Base-by-base conservation (phyloP, 64 coral and sea anemone genomes). In the Trachythela sp. region DNA sequence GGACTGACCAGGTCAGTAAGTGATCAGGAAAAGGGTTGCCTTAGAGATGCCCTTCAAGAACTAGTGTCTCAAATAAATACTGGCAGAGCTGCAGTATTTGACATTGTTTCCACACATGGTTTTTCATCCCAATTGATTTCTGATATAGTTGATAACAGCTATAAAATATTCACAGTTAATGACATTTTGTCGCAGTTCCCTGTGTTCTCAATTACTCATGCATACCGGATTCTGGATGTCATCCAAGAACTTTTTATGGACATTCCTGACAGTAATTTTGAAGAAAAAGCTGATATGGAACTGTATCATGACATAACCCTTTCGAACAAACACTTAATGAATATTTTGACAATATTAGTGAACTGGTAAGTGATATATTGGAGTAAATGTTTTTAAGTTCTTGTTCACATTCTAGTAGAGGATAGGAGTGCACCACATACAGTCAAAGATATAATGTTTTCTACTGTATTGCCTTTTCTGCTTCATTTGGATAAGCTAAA, bases 101-200 rank as follows among this genome's bases (percentile, higher is more conserved):
- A 36, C 9, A n/a, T 48, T 51, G 40, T n/a, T 24, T 37, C 64
- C 3, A 75, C 68, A 17, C 87, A 89, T 89, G 87, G 87, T 26
- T 80, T 89, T 89, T 89, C 87, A 77, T 39, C 41, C 34, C n/a
- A 77, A 50, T 38, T 89, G 10, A 50, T 89, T 48, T 36, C 71
- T 27, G 87, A 80, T 10, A 51, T 77, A 48, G 36, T 80, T n/a
- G 38, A 40, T 27, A 89, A 29, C 14, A 40, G 54, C 26, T 24
- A 80, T 40, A 24, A 51, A 45, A 50, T 77, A 34, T 89, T 77
- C 45, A 48, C 11, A 18, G 48, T 89, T 0, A 60, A 89, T 32
- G 87, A 89, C 67, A 89, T 89, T 77, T 30, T 49, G 9, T 41
- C 31, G 20, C n/a, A 34, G 17, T 32, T 39, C 13, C 87, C 87